Evolutionary conservation across 2,113 vertebrate species (phyloP).

Genomic region (Mesembrinibis cayennensis): DNA sequence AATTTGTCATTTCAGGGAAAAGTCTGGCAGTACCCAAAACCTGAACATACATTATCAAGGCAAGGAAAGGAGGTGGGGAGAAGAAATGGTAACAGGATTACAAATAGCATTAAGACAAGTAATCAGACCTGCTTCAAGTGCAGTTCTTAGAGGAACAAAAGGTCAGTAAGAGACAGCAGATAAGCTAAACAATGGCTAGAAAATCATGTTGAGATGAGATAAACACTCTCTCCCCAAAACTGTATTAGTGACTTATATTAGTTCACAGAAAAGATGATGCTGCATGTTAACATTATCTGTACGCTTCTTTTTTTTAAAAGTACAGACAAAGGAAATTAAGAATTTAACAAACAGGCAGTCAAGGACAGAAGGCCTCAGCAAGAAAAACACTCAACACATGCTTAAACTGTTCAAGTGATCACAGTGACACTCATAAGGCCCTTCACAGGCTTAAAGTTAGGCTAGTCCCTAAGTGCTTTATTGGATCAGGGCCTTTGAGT

Average conservation of each 20-base stretch:
- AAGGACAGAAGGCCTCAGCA: background rate
- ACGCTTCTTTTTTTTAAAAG: background rate
- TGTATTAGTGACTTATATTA: background rate
- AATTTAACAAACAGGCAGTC: background rate
- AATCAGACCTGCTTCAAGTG: background rate
- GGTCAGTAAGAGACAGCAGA: background rate
- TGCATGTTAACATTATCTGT: background rate
- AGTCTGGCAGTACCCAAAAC: background rate
- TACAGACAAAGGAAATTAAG: background rate
- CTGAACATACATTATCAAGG: background rate
- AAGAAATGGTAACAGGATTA: background rate
- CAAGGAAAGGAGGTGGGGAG: background rate
- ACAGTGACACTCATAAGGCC: background rate
- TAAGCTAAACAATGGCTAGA: conserved; percentile 23
- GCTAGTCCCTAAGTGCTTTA: background rate
- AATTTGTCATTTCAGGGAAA: background rate
- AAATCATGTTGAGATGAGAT: background rate
- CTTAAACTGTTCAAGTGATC: background rate
- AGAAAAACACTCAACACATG: conserved; percentile 4
- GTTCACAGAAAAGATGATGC: background rate
- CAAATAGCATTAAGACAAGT: background rate
- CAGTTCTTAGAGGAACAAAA: background rate
- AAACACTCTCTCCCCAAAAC: background rate
- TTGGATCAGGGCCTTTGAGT: background rate
- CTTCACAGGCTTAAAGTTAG: background rate